These are phyloP conservation scores for Pegoplata infirma DNA, from an alignment of 2,888 invertebrate species.

Conservation along the genomic window DNA sequence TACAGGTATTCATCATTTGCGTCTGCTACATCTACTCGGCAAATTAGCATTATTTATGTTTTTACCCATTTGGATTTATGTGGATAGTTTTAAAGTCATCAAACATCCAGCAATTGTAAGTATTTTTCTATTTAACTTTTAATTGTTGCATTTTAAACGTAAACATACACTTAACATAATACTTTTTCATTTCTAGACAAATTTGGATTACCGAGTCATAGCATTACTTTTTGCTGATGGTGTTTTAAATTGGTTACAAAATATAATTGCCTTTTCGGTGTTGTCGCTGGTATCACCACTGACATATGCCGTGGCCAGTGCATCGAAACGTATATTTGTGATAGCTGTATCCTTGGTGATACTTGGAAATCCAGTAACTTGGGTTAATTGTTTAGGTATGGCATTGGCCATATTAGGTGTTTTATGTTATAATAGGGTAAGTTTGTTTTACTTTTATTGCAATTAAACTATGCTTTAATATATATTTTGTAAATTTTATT, in stretches of 20 bases:
- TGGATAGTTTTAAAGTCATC: slow-evolving; percentile 83
- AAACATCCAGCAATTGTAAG: slow-evolving; percentile 83
- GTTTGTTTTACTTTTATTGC: too few relatives aligned
- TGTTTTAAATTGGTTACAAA: slow-evolving; percentile 94
- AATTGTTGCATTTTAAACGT: not conserved
- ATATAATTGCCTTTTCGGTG: slow-evolving; percentile 95
- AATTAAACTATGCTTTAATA: not conserved
- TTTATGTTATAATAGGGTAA: slow-evolving; percentile 91
- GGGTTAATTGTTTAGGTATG: slow-evolving; percentile 93
- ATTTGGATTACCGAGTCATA: slow-evolving; percentile 80
- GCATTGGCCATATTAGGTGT: slow-evolving; percentile 93
- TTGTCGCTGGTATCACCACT: slow-evolving; percentile 94
- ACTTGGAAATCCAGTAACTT: slow-evolving; percentile 94
- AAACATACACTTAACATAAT: not conserved
- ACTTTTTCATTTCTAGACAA: slow-evolving; percentile 76
- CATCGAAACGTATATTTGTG: slow-evolving; percentile 94
- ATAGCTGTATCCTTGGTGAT: slow-evolving; percentile 92
- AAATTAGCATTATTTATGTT: slow-evolving; percentile 89
- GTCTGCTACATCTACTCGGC: slow-evolving; percentile 89
- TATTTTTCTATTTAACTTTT: slow-evolving; percentile 51
- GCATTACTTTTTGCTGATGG: slow-evolving; percentile 87
- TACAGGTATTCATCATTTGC: slow-evolving; percentile 92
- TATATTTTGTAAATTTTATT: slow-evolving; percentile 49
- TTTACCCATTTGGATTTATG: slow-evolving; percentile 88
- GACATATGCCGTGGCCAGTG: slow-evolving; percentile 96